Base-by-base conservation (phyloP, 1,140 invertebrate species). In the Diachasmimorpha longicaudata region DNA sequence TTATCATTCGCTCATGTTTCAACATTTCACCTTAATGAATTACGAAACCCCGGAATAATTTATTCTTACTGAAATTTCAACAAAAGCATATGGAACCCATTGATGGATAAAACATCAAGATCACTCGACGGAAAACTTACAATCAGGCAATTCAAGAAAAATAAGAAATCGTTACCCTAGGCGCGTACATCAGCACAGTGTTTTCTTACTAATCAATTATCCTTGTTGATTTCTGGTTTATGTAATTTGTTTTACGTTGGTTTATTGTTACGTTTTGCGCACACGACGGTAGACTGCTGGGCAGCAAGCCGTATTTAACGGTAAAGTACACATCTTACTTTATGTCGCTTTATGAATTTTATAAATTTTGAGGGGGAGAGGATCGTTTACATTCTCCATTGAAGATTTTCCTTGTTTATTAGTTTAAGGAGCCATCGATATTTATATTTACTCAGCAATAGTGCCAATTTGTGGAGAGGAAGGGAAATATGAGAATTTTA, bases 361-460 rank as follows among this genome's bases (percentile, higher is more conserved):
- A 84, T 82, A 83, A 86, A 85, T 83, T 80, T 63, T 13, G 23
- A 19, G 31, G 58, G 48, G 14, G 67, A 44, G 72, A 82, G 84
- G 82, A 78, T 75, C 78, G 78, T 87, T 85, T 80, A 85, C 83
- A 19, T 75, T 19, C 21, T 63, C 58, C 10, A 14, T 63, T 63
- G 58, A 25, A 63, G n/a, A 55, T 48, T 63, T 67, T 37, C 19
- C 52, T 52, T 79, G 79, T 82, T 85, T 85, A 82, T 86, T 85
- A 52, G 48, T 85, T 83, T 83, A 80, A 87, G 85, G 85, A 87
- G 86, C 86, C 85, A 87, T 85, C 84, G 84, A 87, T 87, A 87
- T 87, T 83, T 72, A 79, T 82, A 83, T 82, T 84, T 82, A 86
- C 83, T 83, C 81, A 85, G 81, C 83, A 86, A 85, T 77, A 78